Percentiles rank a stretch among this genome's conserved stretches.
Evolutionary conservation across 2,888 invertebrate genomes (phyloP).

Genomic region (Stenchaetothrips biformis): DNA sequence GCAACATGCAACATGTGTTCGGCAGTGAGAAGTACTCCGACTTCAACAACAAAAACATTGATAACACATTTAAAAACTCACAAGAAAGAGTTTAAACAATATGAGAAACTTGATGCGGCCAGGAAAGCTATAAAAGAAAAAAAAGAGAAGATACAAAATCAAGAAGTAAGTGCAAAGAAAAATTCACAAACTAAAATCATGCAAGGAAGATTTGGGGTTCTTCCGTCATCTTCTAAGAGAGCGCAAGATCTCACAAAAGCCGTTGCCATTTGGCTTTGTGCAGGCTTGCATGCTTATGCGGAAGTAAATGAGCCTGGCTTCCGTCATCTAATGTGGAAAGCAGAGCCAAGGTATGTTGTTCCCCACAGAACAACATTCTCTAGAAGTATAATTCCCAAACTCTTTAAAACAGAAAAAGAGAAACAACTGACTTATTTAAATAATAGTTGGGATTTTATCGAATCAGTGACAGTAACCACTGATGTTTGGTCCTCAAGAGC

Average conservation of each 20-base stretch:
- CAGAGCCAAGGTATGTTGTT: constrained; percentile 27
- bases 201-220: background rate
- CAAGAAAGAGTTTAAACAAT: background rate
- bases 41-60: background rate
- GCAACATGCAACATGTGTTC: background rate
- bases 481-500: constrained; percentile 26
- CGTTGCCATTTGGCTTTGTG: background rate
- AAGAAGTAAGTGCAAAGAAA: background rate
- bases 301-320: constrained; percentile 23
- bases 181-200: background rate
- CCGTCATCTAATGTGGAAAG: constrained; percentile 8
- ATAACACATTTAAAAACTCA: background rate
- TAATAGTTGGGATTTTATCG: constrained; percentile 7
- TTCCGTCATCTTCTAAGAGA: background rate
- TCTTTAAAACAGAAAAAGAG: constrained; percentile 13
- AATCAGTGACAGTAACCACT: constrained; percentile 8
- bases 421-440: background rate
- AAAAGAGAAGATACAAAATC: background rate
- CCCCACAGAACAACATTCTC: constrained; percentile 29
- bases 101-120: background rate
- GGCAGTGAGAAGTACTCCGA: background rate
- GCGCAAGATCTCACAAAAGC: constrained; percentile 1
- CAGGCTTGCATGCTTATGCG: constrained; percentile 19
- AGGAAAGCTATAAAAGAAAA: too few species aligned
- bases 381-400: constrained; percentile 12